These are phyloP conservation scores for Pitangus sulphuratus DNA, from an alignment of 2,797 vertebrate species.

Conservation along the genomic window DNA sequence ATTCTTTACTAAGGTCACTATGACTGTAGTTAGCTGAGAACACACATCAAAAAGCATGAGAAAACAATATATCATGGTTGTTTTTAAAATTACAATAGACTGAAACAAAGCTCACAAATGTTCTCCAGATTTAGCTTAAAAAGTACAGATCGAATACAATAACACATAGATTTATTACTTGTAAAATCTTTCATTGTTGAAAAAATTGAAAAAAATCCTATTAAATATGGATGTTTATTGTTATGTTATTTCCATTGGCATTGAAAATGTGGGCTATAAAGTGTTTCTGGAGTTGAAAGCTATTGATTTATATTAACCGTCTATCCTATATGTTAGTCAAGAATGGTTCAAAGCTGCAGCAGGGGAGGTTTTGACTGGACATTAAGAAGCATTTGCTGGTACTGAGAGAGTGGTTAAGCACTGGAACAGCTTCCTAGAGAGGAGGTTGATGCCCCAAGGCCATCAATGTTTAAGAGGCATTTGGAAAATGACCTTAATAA, in stretches of 20 bases:
- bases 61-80: neutral
- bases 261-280: neutral
- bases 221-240: too few relatives aligned
- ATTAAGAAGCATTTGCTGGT: neutral
- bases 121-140: neutral
- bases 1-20: neutral
- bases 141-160: neutral
- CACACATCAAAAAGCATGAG: neutral
- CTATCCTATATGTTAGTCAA: neutral
- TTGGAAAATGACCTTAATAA: neutral
- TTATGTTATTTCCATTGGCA: neutral
- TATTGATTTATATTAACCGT: neutral
- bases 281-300: neutral
- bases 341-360: neutral
- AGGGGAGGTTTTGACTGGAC: neutral
- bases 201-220: rapidly evolving
- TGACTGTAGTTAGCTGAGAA: neutral
- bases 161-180: neutral
- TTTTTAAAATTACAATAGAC: neutral
- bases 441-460: rapidly evolving
- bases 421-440: neutral
- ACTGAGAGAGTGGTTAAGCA: rapidly evolving
- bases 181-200: neutral
- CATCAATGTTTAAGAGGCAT: neutral
- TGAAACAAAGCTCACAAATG: neutral